A percentile compares a stretch with the other conserved stretches of the same genome.
These are phyloP conservation scores for Parauchenoglanis ngamensis DNA, from an alignment of 2,797 vertebrate genomes.

Conservation along the genomic window DNA sequence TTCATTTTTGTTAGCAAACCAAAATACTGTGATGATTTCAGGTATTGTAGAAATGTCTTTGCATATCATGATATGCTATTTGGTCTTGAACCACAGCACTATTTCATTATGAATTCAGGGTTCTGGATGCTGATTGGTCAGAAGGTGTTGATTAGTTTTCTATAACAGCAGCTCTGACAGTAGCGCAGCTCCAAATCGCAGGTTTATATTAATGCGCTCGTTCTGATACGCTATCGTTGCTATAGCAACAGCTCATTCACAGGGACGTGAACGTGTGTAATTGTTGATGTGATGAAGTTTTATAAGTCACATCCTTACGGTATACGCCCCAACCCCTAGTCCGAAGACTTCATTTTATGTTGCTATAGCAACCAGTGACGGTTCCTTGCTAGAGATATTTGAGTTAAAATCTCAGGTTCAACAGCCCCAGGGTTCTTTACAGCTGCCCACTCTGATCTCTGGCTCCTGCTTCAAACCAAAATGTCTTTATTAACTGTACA, in stretches of 20 bases:
- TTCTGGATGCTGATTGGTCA: background rate
- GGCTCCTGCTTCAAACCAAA: background rate
- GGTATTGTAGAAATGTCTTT: no score
- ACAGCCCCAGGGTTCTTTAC: background rate
- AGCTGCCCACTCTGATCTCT: background rate
- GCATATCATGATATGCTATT: background rate
- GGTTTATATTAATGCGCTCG: background rate
- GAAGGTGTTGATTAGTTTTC: background rate
- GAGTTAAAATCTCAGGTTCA: background rate
- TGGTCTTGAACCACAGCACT: background rate
- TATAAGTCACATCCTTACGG: background rate
- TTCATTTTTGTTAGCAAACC: background rate
- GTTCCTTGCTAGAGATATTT: no score
- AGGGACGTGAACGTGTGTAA: background rate
- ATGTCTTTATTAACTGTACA: background rate
- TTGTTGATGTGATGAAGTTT: background rate
- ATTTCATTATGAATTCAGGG: background rate
- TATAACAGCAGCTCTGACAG: background rate
- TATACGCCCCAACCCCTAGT: background rate
- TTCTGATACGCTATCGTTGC: background rate
- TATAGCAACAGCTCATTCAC: background rate
- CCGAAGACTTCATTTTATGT: background rate
- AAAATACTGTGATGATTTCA: background rate
- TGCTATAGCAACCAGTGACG: background rate
- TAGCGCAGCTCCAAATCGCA: background rate